Evolutionary conservation across 1,140 invertebrate species (phyloP).

Genomic region (Aphidius gifuensis): DNA sequence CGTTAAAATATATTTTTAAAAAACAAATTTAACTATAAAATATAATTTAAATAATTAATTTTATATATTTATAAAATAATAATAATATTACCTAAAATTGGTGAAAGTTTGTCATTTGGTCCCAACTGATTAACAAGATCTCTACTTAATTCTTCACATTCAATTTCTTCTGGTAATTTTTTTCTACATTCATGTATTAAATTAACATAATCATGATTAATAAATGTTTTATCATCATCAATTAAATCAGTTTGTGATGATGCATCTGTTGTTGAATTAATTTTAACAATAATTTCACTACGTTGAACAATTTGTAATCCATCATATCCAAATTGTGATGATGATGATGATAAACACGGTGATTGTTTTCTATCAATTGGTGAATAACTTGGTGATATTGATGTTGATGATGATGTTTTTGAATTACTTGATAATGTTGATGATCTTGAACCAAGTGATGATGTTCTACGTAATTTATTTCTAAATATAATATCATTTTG

Average conservation of each 20-base stretch:
- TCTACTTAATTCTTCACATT: constrained; percentile 73
- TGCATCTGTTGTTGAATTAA: constrained; percentile 62
- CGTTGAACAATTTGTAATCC: constrained; percentile 60
- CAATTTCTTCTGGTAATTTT: constrained; percentile 74
- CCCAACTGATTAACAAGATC: constrained; percentile 70
- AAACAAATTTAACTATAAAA: no score
- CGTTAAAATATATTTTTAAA: no score
- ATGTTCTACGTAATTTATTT: constrained; percentile 22
- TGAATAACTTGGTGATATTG: constrained; percentile 37
- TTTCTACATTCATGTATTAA: constrained; percentile 44
- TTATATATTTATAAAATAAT: constrained; percentile 9
- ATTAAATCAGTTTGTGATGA: constrained; percentile 62
- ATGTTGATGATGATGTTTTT: constrained; percentile 39
- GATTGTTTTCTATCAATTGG: constrained; percentile 34
- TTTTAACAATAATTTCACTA: constrained; percentile 61
- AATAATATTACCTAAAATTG: constrained; percentile 58
- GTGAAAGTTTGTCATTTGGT: constrained; percentile 67
- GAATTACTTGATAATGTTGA: constrained; percentile 35
- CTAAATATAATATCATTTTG: constrained; percentile 28
- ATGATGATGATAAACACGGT: constrained; percentile 43
- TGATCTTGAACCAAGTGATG: constrained; percentile 29
- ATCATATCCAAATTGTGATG: constrained; percentile 49
- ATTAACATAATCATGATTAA: constrained; percentile 22
- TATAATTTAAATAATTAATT: neutral
- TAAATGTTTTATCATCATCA: constrained; percentile 18